Evolutionary conservation across 2,113 vertebrate genomes (phyloP).

Genomic region (Lasiurus cinereus): DNA sequence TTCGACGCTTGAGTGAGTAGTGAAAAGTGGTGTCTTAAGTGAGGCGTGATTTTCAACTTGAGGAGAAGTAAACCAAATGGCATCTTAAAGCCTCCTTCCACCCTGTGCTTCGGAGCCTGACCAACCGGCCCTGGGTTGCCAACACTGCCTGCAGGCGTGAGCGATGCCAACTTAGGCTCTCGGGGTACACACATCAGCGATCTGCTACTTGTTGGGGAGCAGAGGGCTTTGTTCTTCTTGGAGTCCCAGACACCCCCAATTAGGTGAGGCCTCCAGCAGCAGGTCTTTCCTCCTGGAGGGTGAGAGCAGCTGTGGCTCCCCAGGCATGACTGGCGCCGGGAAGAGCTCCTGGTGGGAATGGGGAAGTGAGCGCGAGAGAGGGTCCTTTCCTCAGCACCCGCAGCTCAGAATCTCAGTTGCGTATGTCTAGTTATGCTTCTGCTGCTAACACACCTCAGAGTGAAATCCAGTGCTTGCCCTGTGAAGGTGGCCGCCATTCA

Average conservation of each 20-base stretch:
- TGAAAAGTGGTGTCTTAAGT: constrained; percentile 1
- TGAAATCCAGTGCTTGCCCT: neutral
- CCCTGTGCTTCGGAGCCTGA: neutral
- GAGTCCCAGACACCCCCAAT: neutral
- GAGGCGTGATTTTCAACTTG: constrained; percentile 3
- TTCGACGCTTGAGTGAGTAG: neutral
- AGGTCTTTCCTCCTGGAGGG: neutral
- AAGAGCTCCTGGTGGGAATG: neutral
- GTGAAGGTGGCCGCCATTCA: neutral
- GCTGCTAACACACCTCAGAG: neutral
- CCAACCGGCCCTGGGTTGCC: neutral
- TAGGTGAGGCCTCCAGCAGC: neutral
- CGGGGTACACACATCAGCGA: accelerated
- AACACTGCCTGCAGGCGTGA: neutral
- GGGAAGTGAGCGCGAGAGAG: neutral
- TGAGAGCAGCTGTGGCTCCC: neutral
- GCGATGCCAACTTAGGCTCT: neutral
- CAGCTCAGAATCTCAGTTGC: neutral
- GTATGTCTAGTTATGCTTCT: neutral
- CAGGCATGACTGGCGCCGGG: neutral
- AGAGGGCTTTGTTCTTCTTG: neutral
- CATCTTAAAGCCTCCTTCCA: neutral
- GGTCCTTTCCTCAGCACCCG: neutral
- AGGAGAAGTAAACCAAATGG: neutral
- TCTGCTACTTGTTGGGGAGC: neutral